phyloP scores from a whole-genome alignment of 2,888 invertebrate genomes.

The Plemyria rubiginata region DNA sequence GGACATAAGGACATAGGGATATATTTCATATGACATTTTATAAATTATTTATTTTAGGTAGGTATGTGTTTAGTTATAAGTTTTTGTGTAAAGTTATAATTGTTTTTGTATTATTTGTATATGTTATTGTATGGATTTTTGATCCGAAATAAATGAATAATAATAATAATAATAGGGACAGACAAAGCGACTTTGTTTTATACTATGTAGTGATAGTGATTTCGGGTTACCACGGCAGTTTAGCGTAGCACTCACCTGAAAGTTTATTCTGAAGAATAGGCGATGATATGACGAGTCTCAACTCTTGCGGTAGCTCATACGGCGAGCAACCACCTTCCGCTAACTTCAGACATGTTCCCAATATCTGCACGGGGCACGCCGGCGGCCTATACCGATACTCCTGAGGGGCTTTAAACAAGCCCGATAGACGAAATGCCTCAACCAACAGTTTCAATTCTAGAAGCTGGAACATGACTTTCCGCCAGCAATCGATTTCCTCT shows the following conservation, averaged over 20 bases:
- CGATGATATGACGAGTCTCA: constrained; percentile 84
- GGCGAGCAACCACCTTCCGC: constrained; percentile 87
- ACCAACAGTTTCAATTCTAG: constrained; percentile 85
- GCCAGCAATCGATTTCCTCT: constrained; percentile 71
- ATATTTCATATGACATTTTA: too few species aligned
- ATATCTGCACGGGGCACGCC: constrained; percentile 81
- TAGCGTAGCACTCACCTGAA: constrained; percentile 70
- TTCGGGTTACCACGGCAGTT: too few species aligned
- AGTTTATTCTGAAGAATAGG: constrained; percentile 68
- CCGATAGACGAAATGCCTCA: constrained; percentile 85
- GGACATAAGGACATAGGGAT: too few species aligned
- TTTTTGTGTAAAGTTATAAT: too few species aligned
- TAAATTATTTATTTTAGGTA: too few species aligned
- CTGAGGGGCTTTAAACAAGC: constrained; percentile 79
- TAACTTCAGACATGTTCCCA: constrained; percentile 86
- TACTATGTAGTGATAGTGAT: too few species aligned
- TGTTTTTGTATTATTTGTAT: too few species aligned
- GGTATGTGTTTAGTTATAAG: too few species aligned
- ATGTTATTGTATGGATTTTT: too few species aligned
- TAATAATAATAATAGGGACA: too few species aligned
- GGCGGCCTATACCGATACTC: constrained; percentile 68
- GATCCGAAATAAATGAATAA: too few species aligned
- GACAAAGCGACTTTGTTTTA: too few species aligned
- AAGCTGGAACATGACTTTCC: constrained; percentile 79
- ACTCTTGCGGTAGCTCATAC: constrained; percentile 86